Base-by-base conservation (phyloP, 2,797 vertebrate species). In the Melanotaenia trifasciata region DNA sequence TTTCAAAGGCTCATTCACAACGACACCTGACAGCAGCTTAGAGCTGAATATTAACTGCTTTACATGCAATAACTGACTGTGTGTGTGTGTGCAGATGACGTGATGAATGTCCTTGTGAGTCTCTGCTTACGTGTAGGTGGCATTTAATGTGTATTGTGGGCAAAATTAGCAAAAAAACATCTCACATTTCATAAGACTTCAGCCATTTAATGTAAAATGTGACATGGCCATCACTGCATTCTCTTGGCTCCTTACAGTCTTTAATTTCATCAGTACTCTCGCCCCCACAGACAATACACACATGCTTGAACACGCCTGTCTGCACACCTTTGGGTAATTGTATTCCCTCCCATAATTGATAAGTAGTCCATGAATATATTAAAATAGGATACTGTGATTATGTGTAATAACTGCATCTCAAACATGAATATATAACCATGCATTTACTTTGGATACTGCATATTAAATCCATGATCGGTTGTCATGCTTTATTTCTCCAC, bases 1-100 rank as follows among this genome's bases (percentile, higher is more conserved):
- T 85, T 87, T 86, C 67, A 81, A 84, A 68, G 66, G 74, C 78
- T 84, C 84, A 80, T 83, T 87, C 87, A 83, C 61, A 43, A 53
- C 66, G 35, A 43, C 75, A 76, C 74, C 64, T 85, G 78, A 77
- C 81, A 82, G 87, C 78, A 63, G 63, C 74, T 83, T 72, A 72
- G 58, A 63, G 51, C 57, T 64, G 40, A 86, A 77, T 86, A 83
- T 81, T 68, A 89, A 88, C 57, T 53, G 69, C 51, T 62, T 64
- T 73, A 77, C 30, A 69, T 76, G 80, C 35, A 66, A 75, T 80
- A 67, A 63, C 63, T 51, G 51, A 81, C 14, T 75, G 71, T 57
- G 45, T 66, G 26, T 64, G 26, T 69, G 43, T 59, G 43, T 16
- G 66, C 24, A 35, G 24, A 24, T n/a, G 32, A 33, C 9, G 61